These are phyloP conservation scores for Heterochromis multidens DNA, from an alignment of 2,113 vertebrate genomes.

Conservation along the genomic window DNA sequence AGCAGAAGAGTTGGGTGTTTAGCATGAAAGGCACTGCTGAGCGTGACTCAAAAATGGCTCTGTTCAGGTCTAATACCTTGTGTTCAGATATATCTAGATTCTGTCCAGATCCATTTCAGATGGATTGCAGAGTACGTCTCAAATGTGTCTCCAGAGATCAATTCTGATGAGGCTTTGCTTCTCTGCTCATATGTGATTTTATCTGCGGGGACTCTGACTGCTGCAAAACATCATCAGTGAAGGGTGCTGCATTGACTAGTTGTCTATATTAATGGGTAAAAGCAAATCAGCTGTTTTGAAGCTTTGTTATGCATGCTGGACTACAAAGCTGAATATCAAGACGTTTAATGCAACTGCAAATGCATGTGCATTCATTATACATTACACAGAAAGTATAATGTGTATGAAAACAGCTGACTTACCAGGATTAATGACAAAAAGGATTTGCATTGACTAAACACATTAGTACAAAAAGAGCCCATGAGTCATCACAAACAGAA, in stretches of 20 bases:
- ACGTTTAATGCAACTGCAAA: neutral
- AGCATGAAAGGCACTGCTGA: neutral
- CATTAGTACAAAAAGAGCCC: neutral
- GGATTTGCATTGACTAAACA: neutral
- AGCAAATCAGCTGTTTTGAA: neutral
- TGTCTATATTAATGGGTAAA: neutral
- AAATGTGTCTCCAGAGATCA: constrained; percentile 12
- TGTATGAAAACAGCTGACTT: neutral
- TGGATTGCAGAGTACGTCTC: neutral
- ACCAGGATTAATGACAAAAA: neutral
- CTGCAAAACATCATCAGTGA: neutral
- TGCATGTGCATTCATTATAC: neutral
- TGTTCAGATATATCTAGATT: neutral
- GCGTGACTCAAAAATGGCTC: neutral
- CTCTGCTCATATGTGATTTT: constrained; percentile 14
- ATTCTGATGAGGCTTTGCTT: constrained; percentile 6
- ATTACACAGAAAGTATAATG: neutral
- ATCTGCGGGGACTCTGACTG: constrained; percentile 4
- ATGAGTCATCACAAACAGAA: neutral
- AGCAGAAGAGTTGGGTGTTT: neutral
- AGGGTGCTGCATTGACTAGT: neutral
- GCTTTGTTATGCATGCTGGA: neutral
- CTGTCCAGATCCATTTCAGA: constrained; percentile 20
- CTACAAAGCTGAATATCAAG: neutral
- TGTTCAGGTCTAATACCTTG: neutral